Conservation (phyloP, 2,113 vertebrate genomes). For the Lampris megalopsis region DNA sequence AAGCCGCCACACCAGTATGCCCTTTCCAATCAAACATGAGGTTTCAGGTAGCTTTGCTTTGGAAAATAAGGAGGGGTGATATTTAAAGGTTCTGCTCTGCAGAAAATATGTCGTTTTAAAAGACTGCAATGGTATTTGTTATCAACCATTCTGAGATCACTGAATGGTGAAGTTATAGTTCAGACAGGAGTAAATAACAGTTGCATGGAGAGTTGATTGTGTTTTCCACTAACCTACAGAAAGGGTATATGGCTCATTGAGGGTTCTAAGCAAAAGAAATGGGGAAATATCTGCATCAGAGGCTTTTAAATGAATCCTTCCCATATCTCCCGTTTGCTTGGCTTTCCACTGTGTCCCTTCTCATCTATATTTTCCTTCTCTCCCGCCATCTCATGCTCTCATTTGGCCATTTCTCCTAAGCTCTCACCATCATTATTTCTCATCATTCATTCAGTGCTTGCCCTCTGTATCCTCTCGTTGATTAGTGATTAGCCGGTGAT, state of each 20-base stretch:
- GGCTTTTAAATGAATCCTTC: conserved; percentile 19
- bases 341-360: not conserved
- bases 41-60: not conserved
- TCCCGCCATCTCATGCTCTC: not conserved
- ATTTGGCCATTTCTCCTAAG: conserved; percentile 24
- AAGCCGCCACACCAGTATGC: not conserved
- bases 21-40: conserved; percentile 13
- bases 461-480: conserved; percentile 35
- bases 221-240: conserved; percentile 37
- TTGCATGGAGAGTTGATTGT: conserved; percentile 39
- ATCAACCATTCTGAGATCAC: conserved; percentile 25
- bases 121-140: conserved; percentile 14
- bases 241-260: conserved; percentile 23
- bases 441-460: conserved; percentile 58
- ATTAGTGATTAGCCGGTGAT: conserved; percentile 57
- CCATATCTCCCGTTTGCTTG: not conserved
- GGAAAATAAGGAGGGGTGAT: conserved; percentile 4
- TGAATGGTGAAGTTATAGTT: conserved; percentile 27
- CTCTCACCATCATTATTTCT: conserved; percentile 61
- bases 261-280: conserved; percentile 2
- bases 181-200: conserved; percentile 41
- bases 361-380: not conserved
- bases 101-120: conserved; percentile 8
- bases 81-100: conserved; percentile 33
- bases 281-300: conserved; percentile 11